Conservation (phyloP, 2,797 vertebrate genomes). For the Epinephelus malabaricus region DNA sequence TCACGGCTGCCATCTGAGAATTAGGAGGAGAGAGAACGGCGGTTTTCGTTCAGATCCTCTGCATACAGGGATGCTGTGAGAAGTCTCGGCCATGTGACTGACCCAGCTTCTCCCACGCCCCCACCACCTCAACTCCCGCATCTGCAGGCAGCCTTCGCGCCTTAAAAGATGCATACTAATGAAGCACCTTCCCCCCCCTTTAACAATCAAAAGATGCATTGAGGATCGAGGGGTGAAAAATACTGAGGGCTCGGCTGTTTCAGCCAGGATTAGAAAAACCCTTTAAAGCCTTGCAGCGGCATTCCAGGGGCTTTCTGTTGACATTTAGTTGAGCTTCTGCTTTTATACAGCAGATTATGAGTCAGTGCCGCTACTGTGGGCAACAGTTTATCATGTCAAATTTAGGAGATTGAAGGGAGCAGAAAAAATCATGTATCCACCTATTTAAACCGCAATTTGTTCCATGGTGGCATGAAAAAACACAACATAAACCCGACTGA, state of each 20-base stretch:
- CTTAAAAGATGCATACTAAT: constrained; percentile 85
- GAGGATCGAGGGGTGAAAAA: constrained; percentile 73
- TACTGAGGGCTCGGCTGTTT: constrained; percentile 75
- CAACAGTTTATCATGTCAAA: constrained; percentile 64
- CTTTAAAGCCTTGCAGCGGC: constrained; percentile 58
- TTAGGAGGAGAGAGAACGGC: constrained; percentile 70
- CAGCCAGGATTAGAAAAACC: constrained; percentile 66
- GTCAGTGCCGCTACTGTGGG: constrained; percentile 49
- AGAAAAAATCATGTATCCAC: constrained; percentile 17
- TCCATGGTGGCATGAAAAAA: constrained; percentile 32
- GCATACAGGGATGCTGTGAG: constrained; percentile 64
- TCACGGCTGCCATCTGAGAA: constrained; percentile 85
- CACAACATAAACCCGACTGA: constrained; percentile 7
- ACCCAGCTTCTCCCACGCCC: constrained; percentile 76
- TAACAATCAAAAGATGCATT: constrained; percentile 87
- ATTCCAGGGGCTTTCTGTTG: constrained; percentile 59
- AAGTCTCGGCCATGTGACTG: constrained; percentile 73
- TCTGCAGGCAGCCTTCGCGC: constrained; percentile 67
- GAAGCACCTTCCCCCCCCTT: constrained; percentile 62
- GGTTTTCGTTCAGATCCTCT: constrained; percentile 70
- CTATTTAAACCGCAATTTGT: constrained; percentile 34
- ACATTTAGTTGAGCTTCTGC: constrained; percentile 68
- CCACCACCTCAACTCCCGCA: constrained; percentile 57
- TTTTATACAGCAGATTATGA: constrained; percentile 64
- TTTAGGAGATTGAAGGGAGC: constrained; percentile 41